Evolutionary conservation across 2,113 vertebrate species (phyloP), one percentile per base, ranked within the genome.

Genomic region (Taurulus bubalis): DNA sequence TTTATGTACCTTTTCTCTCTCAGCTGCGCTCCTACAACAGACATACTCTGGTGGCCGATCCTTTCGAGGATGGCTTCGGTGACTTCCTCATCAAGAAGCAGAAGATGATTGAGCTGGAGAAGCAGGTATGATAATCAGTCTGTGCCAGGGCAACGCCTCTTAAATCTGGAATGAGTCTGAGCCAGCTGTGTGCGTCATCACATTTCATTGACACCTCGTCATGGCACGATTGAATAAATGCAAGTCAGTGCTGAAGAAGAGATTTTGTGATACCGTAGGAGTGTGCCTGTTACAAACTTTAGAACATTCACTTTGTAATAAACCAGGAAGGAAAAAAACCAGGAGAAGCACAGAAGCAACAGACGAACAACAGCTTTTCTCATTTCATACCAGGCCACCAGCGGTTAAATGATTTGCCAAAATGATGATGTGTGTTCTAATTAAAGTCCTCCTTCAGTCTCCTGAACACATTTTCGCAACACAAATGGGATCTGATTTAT

Each of bases 11-110:
- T 45, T 26, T 51, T 47, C 58, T 82, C 53, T 72, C 30, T 79
- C 91, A 99, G 98, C 87, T 99, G 84, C 96, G 96, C 40, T 99
- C 98, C 55, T 99, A 99, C 92, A 99, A 99, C 94, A 94, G 98
- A 75, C 98, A 99, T 90, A 98, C 98, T 0, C 95, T 99, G 82
- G 93, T 99, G 93, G 97, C 93, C 0, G 98, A 99, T 75, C 98
- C 97, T 9, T 97, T 94, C 0, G 98, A 99, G 88, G 97, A 99
- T 0, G 96, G 96, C 75, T 95, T 97, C 93, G 95, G 94, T 55
- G 96, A 99, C 83, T 93, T 98, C 79, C 82, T 99, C 1, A 79
- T 99, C 28, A 95, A 97, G 85, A 96, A 96, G 87, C 96, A 97
- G 79, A 97, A 94, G 88, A 95, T 96, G 65, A 93, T 95, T 26